Percentiles rank a stretch among this genome's conserved stretches.
Conservation (phyloP, 2,797 vertebrate species). For the Morus bassanus region DNA sequence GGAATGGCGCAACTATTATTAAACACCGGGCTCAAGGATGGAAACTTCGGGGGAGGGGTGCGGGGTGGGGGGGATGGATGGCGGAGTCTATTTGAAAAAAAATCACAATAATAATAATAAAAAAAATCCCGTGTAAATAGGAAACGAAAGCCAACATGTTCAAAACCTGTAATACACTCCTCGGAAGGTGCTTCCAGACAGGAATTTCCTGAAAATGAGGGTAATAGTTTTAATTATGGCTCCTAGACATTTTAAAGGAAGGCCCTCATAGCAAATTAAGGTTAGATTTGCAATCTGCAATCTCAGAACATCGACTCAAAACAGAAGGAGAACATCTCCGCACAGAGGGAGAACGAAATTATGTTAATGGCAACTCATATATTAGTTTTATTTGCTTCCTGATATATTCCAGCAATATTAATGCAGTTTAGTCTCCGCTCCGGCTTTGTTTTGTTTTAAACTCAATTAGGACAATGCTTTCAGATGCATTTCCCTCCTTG, state of each 20-base stretch:
- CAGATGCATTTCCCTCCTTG: neutral
- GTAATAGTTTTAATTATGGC: slow-evolving; percentile 68
- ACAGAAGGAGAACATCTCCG: no score
- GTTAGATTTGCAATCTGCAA: slow-evolving; percentile 47
- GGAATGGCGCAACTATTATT: neutral
- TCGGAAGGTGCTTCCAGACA: slow-evolving; percentile 72
- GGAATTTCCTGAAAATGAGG: slow-evolving; percentile 71
- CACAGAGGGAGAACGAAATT: slow-evolving; percentile 26
- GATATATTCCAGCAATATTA: slow-evolving; percentile 21
- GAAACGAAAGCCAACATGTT: slow-evolving; percentile 46
- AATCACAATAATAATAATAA: neutral
- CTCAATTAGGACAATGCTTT: slow-evolving; percentile 39
- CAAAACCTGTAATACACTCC: slow-evolving; percentile 55
- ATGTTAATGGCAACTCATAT: slow-evolving; percentile 18
- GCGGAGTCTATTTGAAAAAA: neutral
- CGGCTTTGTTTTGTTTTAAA: slow-evolving; percentile 45
- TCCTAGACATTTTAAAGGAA: slow-evolving; percentile 67
- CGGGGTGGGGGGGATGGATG: neutral
- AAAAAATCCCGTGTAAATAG: slow-evolving; percentile 24
- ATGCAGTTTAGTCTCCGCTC: neutral
- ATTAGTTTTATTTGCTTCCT: slow-evolving; percentile 51
- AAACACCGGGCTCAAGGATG: neutral
- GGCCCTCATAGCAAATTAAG: slow-evolving; percentile 53
- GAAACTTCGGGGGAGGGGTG: neutral
- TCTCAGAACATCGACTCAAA: slow-evolving; percentile 45